A percentile compares a stretch with the other conserved stretches of the same genome.
phyloP scores from a whole-genome alignment of 2,888 invertebrate species.

The Hemaris fuciformis region DNA sequence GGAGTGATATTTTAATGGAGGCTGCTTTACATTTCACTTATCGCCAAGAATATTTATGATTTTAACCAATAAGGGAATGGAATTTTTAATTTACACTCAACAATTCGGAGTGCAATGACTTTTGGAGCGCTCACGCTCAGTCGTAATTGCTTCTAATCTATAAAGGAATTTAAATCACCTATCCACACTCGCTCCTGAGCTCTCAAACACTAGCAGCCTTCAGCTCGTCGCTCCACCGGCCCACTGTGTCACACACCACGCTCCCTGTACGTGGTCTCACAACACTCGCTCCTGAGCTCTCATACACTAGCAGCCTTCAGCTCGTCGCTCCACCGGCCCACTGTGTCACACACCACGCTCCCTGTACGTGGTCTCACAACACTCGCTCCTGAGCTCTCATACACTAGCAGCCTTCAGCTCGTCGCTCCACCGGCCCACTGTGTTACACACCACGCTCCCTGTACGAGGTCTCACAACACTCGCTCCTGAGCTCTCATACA shows the following conservation, averaged over 20 bases:
- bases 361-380: constrained; percentile 3
- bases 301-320: not conserved
- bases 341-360: not conserved
- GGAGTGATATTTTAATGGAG: constrained; percentile 33
- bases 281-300: no score
- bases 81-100: not conserved
- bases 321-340: not conserved
- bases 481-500: no score
- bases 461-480: no score
- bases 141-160: not conserved
- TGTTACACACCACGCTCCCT: no score
- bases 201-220: not conserved
- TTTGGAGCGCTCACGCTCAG: not conserved
- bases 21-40: constrained; percentile 14
- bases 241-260: constrained; percentile 4
- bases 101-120: not conserved
- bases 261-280: no score
- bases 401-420: no score
- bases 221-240: not conserved
- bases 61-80: constrained; percentile 2
- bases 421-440: no score
- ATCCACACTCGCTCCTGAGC: not conserved
- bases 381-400: no score
- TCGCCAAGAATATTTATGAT: constrained; percentile 11
- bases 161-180: no score